phyloP scores from a whole-genome alignment of 2,888 invertebrate species.

The Adineta ricciae region DNA sequence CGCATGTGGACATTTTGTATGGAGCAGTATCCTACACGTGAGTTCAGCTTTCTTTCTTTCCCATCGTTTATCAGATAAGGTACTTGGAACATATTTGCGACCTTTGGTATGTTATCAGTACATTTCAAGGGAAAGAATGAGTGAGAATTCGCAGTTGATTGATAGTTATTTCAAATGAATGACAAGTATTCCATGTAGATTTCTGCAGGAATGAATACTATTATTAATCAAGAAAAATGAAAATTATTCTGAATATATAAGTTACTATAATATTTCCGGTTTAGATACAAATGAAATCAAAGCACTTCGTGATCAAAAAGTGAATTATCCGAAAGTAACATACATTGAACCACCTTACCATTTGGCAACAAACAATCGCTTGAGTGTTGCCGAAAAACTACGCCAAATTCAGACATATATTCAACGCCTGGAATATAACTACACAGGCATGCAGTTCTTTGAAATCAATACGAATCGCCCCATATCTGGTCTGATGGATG shows the following conservation, averaged over 20 bases:
- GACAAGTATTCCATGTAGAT: no score
- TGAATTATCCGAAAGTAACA: neutral
- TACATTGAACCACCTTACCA: constrained; percentile 17
- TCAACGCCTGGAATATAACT: constrained; percentile 30
- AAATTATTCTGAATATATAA: no score
- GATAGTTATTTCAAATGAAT: no score
- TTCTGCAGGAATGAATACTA: no score
- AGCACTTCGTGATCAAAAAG: neutral
- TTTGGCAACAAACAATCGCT: neutral
- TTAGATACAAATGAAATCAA: constrained; percentile 19
- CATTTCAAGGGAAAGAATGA: no score
- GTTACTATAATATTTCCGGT: no score
- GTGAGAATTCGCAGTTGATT: no score
- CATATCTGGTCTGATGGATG: constrained; percentile 43
- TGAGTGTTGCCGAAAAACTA: constrained; percentile 23
- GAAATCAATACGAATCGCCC: constrained; percentile 48
- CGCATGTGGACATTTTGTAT: constrained; percentile 29
- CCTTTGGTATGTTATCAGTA: no score
- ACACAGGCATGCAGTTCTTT: constrained; percentile 47
- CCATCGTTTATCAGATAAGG: no score
- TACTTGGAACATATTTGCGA: no score
- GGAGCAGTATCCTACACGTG: constrained; percentile 19
- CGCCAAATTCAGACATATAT: constrained; percentile 31
- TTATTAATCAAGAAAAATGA: no score
- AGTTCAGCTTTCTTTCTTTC: neutral